These are phyloP conservation scores for Spongilla lacustris DNA, from an alignment of 37 sponge, comb jelly and placozoan genomes.

Conservation along the genomic window DNA sequence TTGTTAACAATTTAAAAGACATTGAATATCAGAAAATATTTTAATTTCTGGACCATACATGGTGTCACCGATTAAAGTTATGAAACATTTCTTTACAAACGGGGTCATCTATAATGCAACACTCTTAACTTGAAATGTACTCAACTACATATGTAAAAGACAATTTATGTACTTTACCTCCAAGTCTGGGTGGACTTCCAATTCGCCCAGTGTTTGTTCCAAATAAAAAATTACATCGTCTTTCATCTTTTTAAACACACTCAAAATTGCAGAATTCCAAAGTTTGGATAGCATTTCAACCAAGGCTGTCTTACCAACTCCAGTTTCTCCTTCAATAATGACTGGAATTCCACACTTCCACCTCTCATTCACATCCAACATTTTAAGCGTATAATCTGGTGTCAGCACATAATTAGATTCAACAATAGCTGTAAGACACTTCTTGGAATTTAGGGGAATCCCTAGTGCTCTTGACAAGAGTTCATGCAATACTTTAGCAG, in stretches of 20 bases:
- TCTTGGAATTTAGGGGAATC: slow-evolving; percentile 16
- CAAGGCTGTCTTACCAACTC: slow-evolving; percentile 94
- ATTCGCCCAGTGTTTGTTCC: not conserved
- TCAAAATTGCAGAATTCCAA: slow-evolving; percentile 60
- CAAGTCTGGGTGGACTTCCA: not conserved
- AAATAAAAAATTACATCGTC: not conserved
- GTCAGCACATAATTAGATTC: slow-evolving; percentile 66
- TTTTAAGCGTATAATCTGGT: slow-evolving; percentile 69
- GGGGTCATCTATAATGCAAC: too few relatives aligned
- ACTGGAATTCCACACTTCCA: slow-evolving; percentile 86
- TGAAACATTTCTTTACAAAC: too few relatives aligned
- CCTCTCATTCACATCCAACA: slow-evolving; percentile 73
- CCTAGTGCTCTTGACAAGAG: slow-evolving; percentile 61
- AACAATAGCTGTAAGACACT: slow-evolving; percentile 51
- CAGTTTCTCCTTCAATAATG: slow-evolving; percentile 95
- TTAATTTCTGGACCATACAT: too few relatives aligned
- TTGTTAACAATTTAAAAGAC: too few relatives aligned
- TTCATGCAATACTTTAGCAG: slow-evolving; percentile 38
- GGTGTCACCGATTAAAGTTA: too few relatives aligned
- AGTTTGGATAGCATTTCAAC: slow-evolving; percentile 83
- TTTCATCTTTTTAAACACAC: not conserved
- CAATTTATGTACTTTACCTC: too few relatives aligned
- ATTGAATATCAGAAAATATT: too few relatives aligned
- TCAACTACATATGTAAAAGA: too few relatives aligned
- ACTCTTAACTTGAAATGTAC: too few relatives aligned